phyloP scores from a whole-genome alignment of 2,888 invertebrate species.

The Isoperla grammatica region DNA sequence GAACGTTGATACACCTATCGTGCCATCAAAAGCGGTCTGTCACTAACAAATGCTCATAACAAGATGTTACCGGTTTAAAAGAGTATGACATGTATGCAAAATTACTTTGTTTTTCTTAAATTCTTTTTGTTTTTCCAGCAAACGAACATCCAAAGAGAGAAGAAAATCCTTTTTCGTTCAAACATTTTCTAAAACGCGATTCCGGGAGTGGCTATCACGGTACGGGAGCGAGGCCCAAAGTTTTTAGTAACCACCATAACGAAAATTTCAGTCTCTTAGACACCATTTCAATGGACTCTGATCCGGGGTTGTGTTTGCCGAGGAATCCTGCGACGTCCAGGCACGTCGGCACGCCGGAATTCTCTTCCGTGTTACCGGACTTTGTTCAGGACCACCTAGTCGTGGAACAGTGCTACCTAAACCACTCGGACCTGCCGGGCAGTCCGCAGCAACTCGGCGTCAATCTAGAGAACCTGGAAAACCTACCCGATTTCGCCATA shows the following conservation, averaged over 20 bases:
- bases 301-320: constrained; percentile 13
- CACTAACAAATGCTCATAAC: too few relatives aligned
- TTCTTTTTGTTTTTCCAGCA: constrained; percentile 39
- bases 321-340: constrained; percentile 12
- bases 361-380: constrained; percentile 67
- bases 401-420: constrained; percentile 68
- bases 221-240: constrained; percentile 75
- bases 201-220: constrained; percentile 54
- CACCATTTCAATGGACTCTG: constrained; percentile 18
- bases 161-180: constrained; percentile 78
- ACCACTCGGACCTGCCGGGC: constrained; percentile 43
- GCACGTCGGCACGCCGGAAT: constrained; percentile 26
- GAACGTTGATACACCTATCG: too few relatives aligned
- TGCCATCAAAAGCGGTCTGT: too few relatives aligned
- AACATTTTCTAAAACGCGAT: constrained; percentile 73
- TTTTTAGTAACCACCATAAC: constrained; percentile 43
- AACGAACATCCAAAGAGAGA: constrained; percentile 53
- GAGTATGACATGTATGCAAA: too few relatives aligned
- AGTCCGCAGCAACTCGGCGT: constrained; percentile 46
- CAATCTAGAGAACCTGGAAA: constrained; percentile 49
- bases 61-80: too few relatives aligned
- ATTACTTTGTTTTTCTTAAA: too few relatives aligned
- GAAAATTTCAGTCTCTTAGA: constrained; percentile 17
- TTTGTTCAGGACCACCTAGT: constrained; percentile 86
- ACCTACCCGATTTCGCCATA: constrained; percentile 50